Evolutionary conservation across 2,797 vertebrate genomes (phyloP).

Genomic region (Oceanodroma leucorhoa): DNA sequence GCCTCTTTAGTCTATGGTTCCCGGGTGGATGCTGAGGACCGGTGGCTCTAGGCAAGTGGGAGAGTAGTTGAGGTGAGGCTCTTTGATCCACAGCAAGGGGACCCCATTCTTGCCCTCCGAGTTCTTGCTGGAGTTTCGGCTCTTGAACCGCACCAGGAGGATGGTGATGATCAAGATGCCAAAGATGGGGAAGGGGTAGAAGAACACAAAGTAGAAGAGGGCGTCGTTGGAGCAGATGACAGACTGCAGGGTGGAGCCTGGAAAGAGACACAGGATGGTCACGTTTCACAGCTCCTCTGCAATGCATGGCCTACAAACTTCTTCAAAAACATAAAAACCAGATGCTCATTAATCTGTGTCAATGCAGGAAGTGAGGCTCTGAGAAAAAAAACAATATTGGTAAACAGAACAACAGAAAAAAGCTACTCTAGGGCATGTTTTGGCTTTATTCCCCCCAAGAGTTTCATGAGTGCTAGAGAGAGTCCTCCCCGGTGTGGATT

Average conservation of each 20-base stretch:
- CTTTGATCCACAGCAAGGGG: slow-evolving; percentile 97
- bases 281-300: not conserved
- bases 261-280: not conserved
- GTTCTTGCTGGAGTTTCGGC: slow-evolving; percentile 90
- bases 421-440: not conserved
- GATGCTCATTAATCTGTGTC: not conserved
- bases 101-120: slow-evolving; percentile 96
- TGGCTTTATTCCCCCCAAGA: not conserved
- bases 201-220: slow-evolving; percentile 98
- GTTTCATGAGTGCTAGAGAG: not conserved
- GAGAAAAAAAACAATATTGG: not conserved
- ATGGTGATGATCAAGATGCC: slow-evolving; percentile 94
- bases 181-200: slow-evolving; percentile 98
- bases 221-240: slow-evolving; percentile 94
- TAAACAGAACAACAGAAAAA: not conserved
- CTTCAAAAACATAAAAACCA: not conserved
- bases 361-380: not conserved
- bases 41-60: slow-evolving; percentile 98
- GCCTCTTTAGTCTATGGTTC: slow-evolving; percentile 90
- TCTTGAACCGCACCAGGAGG: slow-evolving; percentile 92
- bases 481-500: not conserved
- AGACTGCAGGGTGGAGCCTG: slow-evolving; percentile 90
- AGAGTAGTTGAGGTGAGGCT: slow-evolving; percentile 97
- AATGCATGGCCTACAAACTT: not conserved
- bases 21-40: slow-evolving; percentile 94